phyloP scores from a whole-genome alignment of 2,113 vertebrate species.

The human region GRCh38 chr2:23093501-23094000 shows the following conservation, averaged over 20 bases:
- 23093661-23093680: slow-evolving; percentile 79
- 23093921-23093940: slow-evolving; percentile 42
- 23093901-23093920: slow-evolving; percentile 63
- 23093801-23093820: slow-evolving; percentile 53
- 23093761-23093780: slow-evolving; percentile 83
- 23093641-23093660: slow-evolving; percentile 78
- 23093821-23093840: slow-evolving; percentile 59
- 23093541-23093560: background rate
- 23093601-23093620: slow-evolving; percentile 68
- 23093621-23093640: slow-evolving; percentile 75
- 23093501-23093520: slow-evolving; percentile 77
- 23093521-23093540: slow-evolving; percentile 66
- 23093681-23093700: slow-evolving; percentile 75
- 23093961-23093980: slow-evolving; percentile 33
- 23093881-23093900: slow-evolving; percentile 70
- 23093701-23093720: slow-evolving; percentile 77
- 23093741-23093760: slow-evolving; percentile 73
- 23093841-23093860: slow-evolving; percentile 60
- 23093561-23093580: slow-evolving; percentile 69
- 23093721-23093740: slow-evolving; percentile 77
- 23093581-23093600: slow-evolving; percentile 77
- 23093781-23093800: slow-evolving; percentile 58
- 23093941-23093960: slow-evolving; percentile 51
- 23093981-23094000: slow-evolving; percentile 50
- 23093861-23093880: slow-evolving; percentile 69